phyloP scores from a whole-genome alignment of 2,797 vertebrate species.

The Coluber constrictor region DNA sequence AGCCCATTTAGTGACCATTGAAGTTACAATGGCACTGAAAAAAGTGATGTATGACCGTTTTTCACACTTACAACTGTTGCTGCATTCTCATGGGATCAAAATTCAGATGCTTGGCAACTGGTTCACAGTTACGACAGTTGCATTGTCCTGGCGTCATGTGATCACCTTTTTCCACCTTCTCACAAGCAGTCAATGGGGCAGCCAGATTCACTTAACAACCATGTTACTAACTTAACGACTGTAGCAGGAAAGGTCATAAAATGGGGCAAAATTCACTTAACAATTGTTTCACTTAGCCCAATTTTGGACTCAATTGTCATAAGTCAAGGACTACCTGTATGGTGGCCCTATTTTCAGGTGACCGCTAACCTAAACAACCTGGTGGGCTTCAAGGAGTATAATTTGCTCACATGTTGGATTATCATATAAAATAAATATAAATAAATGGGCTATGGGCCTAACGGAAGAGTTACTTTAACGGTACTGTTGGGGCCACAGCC shows the following conservation, averaged over 20 bases:
- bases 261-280: no score
- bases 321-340: neutral
- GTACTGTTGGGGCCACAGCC: no score
- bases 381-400: neutral
- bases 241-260: no score
- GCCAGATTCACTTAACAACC: no score
- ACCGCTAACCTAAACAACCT: neutral
- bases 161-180: neutral
- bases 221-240: no score
- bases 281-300: neutral
- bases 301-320: neutral
- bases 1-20: neutral
- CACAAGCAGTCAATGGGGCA: no score
- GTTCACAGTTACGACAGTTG: neutral
- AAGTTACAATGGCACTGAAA: neutral
- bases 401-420: neutral
- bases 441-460: no score
- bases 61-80: neutral
- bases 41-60: neutral
- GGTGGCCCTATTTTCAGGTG: neutral
- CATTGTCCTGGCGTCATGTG: fast-evolving
- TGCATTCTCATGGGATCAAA: neutral
- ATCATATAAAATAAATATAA: neutral
- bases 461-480: no score
- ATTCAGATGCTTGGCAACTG: neutral